Conservation (phyloP, 2,113 vertebrate genomes). For the Carollia perspicillata region DNA sequence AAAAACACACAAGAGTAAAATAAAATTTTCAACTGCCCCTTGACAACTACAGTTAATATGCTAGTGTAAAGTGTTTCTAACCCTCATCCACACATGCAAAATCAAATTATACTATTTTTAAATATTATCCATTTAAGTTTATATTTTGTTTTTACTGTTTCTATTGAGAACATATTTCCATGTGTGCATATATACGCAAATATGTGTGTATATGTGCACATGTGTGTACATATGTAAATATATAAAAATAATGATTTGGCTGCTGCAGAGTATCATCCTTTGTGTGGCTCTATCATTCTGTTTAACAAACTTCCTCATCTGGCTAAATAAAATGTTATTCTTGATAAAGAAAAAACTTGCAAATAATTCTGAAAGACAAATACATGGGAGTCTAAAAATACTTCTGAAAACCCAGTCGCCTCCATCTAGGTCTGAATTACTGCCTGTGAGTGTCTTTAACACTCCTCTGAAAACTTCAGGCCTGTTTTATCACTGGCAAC, state of each 20-base stretch:
- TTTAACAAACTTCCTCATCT: background rate
- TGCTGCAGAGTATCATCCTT: background rate
- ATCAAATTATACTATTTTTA: background rate
- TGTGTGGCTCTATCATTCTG: background rate
- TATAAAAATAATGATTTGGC: background rate
- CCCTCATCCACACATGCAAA: background rate
- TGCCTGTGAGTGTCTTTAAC: background rate
- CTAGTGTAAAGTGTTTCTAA: background rate
- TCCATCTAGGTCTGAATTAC: background rate
- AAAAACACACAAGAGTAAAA: background rate
- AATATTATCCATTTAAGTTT: background rate
- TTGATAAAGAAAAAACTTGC: background rate
- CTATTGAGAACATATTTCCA: background rate
- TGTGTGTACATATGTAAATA: background rate
- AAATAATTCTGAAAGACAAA: conserved; percentile 33
- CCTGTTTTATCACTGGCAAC: background rate
- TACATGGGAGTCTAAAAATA: background rate
- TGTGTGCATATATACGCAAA: background rate
- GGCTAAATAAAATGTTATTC: conserved; percentile 1
- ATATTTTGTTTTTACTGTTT: background rate
- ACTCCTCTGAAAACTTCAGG: background rate
- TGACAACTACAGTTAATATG: background rate
- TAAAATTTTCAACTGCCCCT: background rate
- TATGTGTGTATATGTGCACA: background rate
- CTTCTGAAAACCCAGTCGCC: background rate